Evolutionary conservation across 2,888 invertebrate genomes (phyloP).

Genomic region (Machimus rusticus): DNA sequence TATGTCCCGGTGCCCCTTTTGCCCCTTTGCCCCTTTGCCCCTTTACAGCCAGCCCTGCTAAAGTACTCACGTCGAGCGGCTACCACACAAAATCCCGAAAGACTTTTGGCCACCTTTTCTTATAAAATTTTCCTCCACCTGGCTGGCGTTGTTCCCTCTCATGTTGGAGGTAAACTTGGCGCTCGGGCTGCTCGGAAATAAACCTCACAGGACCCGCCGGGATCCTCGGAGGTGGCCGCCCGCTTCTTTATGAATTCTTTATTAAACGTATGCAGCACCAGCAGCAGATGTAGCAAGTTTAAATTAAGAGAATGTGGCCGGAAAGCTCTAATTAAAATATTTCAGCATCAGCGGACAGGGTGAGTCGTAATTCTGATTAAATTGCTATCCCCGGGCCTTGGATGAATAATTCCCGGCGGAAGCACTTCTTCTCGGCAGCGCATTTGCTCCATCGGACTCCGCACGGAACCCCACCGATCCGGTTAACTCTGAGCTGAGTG

Average conservation of each 20-base stretch:
- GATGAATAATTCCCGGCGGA: conserved; percentile 6
- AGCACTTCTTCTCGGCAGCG: not conserved
- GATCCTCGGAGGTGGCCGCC: not conserved
- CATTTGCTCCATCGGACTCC: not conserved
- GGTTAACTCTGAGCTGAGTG: not conserved
- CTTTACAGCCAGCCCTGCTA: not conserved
- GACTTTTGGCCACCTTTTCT: conserved; percentile 18
- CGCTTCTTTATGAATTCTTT: conserved; percentile 37
- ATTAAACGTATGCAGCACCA: conserved; percentile 34
- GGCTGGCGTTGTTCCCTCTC: not conserved
- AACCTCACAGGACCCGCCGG: not conserved
- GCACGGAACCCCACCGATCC: not conserved
- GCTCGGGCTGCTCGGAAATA: not conserved
- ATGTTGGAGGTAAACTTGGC: not conserved
- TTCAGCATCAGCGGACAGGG: conserved; percentile 10
- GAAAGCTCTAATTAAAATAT: conserved; percentile 40
- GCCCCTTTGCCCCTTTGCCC: not conserved
- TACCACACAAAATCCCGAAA: conserved; percentile 1
- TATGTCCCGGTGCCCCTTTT: not conserved
- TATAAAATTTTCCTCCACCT: not conserved
- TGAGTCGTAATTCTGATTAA: conserved; percentile 36
- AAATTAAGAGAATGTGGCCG: conserved; percentile 40
- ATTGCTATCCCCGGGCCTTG: conserved; percentile 13
- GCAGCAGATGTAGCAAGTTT: conserved; percentile 5
- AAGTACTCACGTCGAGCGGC: not conserved